These are phyloP conservation scores for Heliconius charithonia DNA, from an alignment of 2,888 invertebrate genomes.

Conservation along the genomic window DNA sequence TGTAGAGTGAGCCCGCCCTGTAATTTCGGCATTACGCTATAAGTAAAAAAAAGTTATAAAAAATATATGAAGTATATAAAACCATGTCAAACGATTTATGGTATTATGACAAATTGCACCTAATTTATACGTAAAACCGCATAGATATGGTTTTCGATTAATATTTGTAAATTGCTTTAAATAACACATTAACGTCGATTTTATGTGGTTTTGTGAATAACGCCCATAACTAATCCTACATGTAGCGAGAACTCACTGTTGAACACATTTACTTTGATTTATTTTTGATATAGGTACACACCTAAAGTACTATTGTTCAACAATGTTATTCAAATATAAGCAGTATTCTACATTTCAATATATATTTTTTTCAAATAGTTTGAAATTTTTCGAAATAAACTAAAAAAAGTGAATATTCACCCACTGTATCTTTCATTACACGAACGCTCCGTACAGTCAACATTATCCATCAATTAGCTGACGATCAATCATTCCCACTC, in stretches of 20 bases:
- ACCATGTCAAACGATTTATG: conserved; percentile 7
- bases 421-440: neutral
- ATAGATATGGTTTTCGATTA: conserved; percentile 30
- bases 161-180: conserved; percentile 33
- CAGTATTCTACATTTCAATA: too few relatives aligned
- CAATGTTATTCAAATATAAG: too few relatives aligned
- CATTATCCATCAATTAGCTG: conserved; percentile 41
- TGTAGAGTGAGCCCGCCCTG: neutral
- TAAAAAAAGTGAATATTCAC: neutral
- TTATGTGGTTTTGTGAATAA: conserved; percentile 30
- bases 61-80: neutral
- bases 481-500: conserved; percentile 37
- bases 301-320: neutral
- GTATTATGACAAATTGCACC: conserved; percentile 18
- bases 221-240: conserved; percentile 22
- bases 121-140: conserved; percentile 27
- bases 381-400: neutral
- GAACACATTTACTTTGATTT: neutral
- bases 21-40: neutral
- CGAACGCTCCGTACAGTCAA: conserved; percentile 16
- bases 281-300: neutral
- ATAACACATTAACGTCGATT: conserved; percentile 32
- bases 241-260: neutral
- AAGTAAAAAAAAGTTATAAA: conserved; percentile 4
- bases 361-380: too few relatives aligned